Evolutionary conservation across 2,888 invertebrate genomes (phyloP), one percentile per base, ranked within the genome.

Genomic region (Hydriomena furcata): DNA sequence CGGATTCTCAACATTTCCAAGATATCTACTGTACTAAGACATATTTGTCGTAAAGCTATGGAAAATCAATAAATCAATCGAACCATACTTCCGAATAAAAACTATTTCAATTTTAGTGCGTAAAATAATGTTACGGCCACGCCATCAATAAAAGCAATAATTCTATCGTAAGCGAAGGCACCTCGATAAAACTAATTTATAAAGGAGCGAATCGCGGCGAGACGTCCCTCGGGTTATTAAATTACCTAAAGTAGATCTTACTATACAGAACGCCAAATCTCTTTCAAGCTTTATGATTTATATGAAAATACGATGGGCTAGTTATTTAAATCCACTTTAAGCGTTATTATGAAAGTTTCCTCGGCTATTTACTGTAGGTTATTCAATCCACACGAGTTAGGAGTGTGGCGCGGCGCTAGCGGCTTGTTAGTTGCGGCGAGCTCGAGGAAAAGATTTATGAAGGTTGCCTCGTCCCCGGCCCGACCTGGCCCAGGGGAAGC

Each of bases 361-460:
- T 37, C 17, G 37, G 45, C 25, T 45, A 37, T 45, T 52, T 53
- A 53, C 63, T 67, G 55, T 56, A 60, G 58, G 61, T 51, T 63
- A 66, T 66, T 65, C 60, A 66, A 74, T 71, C 70, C 63, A 65
- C 63, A 64, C 65, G 36, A 31, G 41, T 41, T 41, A 17, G 34
- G 41, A 40, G 40, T 35, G 28, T 52, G 45, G 51, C 56, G 56
- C 34, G 35, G 60, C 56, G 63, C 59, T 71, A 11, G 73, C 69
- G 78, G 82, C 82, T 86, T 84, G 88, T 88, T 89, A 88, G 84
- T 83, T 79, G 83, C 69, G 82, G 81, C 77, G 71, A 77, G 79
- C 78, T 79, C 74, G 79, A 74, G 79, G 79, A 84, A 82, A 82
- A 88, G 90, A 89, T 89, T 89, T 88, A 88, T 88, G 80, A 78